These are phyloP conservation scores for Acanthosoma haemorrhoidale DNA, from an alignment of 2,888 invertebrate genomes.

Conservation along the genomic window DNA sequence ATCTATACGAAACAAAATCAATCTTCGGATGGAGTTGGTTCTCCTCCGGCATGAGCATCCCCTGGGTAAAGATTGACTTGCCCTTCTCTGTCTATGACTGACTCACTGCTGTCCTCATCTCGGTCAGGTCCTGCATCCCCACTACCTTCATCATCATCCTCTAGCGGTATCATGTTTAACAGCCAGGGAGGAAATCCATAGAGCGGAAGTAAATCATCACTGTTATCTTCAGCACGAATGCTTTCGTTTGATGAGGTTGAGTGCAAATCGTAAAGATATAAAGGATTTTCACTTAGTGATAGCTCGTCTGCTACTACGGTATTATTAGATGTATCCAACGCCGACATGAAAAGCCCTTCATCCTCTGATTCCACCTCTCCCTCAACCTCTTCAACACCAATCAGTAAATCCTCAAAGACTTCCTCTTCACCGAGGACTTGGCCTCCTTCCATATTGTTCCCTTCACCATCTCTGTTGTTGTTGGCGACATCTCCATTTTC, in stretches of 20 bases:
- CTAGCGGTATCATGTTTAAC: conserved; percentile 13
- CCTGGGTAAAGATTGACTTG: conserved; percentile 16
- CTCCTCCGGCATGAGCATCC: conserved; percentile 34
- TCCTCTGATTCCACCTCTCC: conserved; percentile 15
- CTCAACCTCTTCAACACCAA: conserved; percentile 19
- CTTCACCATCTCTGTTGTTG: conserved; percentile 52
- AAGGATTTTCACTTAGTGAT: neutral
- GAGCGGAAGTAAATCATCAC: neutral
- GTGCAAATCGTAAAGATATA: neutral
- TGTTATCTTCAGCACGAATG: neutral
- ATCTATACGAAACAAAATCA: no score
- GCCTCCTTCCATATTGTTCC: conserved; percentile 47
- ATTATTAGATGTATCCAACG: conserved; percentile 17
- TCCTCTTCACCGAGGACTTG: conserved; percentile 31
- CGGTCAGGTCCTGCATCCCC: conserved; percentile 9
- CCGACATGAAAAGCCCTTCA: conserved; percentile 24
- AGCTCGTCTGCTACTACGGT: neutral
- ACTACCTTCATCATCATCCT: conserved; percentile 22
- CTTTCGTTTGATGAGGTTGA: neutral
- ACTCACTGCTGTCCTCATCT: neutral
- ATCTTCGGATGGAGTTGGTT: conserved; percentile 9
- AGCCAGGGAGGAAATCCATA: conserved; percentile 28
- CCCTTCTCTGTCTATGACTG: neutral
- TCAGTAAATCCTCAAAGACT: conserved; percentile 36
- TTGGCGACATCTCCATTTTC: conserved; percentile 53